Evolutionary conservation across 2,113 vertebrate genomes (phyloP).

Genomic region (Oncorhynchus tshawytscha): DNA sequence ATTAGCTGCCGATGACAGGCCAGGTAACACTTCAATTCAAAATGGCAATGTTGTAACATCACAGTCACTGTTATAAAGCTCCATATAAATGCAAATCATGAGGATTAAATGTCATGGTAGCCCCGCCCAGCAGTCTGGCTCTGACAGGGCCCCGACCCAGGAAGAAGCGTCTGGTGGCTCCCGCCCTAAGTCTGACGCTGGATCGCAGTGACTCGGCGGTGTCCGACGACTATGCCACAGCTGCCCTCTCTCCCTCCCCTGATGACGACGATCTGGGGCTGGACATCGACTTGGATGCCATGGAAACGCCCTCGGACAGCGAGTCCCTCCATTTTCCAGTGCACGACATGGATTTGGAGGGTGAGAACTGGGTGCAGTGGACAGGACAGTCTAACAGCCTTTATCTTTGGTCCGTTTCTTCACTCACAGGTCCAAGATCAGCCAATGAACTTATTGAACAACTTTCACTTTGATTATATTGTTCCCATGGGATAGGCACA

Average conservation of each 20-base stretch:
- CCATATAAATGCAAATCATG: neutral
- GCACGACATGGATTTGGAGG: conserved; percentile 76
- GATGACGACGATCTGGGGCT: conserved; percentile 41
- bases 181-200: conserved; percentile 66
- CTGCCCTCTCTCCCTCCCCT: conserved; percentile 45
- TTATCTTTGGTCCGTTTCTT: no score
- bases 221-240: conserved; percentile 51
- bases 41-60: neutral
- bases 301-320: conserved; percentile 80
- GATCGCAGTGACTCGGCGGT: conserved; percentile 43
- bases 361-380: conserved; percentile 45
- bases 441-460: no score
- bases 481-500: no score
- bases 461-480: no score
- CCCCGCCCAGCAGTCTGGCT: conserved; percentile 65
- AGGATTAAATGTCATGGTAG: conserved; percentile 40
- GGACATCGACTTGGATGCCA: conserved; percentile 74
- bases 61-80: neutral
- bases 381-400: neutral
- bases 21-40: neutral
- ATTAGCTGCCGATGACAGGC: no score
- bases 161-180: conserved; percentile 76
- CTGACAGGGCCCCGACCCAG: conserved; percentile 55
- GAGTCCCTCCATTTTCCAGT: conserved; percentile 71
- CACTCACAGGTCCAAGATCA: neutral